Base-by-base conservation (phyloP, 2,113 vertebrate species). In the Petrocephalus zakoni region DNA sequence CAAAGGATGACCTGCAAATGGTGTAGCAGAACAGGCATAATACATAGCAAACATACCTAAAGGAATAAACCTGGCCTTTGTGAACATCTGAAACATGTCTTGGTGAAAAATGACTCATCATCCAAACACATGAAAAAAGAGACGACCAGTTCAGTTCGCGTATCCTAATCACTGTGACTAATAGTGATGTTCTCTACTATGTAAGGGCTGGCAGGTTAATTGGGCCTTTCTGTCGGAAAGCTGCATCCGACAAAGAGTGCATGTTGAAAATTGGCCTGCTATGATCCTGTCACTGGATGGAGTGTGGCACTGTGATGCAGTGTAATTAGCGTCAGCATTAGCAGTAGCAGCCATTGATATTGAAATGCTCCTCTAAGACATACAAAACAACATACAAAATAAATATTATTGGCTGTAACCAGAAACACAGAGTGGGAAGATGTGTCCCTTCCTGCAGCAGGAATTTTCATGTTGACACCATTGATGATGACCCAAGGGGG, bases 301-400 rank as follows among this genome's bases (percentile, higher is more conserved):
- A 93, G 93, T 93, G 94, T 93, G 87, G 88, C 89, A 88, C 90
- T 89, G 92, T 92, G 92, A 94, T 92, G 89, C 90, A 91, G 91
- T 92, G 58, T 94, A 95, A 94, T 94, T 95, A 95, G 91, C 87
- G 89, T 92, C 94, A 95, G 90, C 88, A 90, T 89, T 19, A 91
- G 90, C 90, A 91, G 90, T 88, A 88, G 89, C 89, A 58, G 75
- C 82, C 91, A 93, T 94, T 93, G 90, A 93, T 92, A 93, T 93
- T 93, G 89, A 93, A 92, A 94, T 91, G 47, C 85, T 34, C 72
- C 90, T 17, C 88, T 68, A 49, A 83, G 87, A 88, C n/a, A n/a
- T n/a, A n/a, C n/a, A n/a, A n/a, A n/a, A n/a, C n/a, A n/a, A 42
- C 34, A 19, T 78, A 34, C 34, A 78, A 78, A 78, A 34, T 42